Evolutionary conservation across 2,113 vertebrate species (phyloP).

Genomic region (Cyprinodon brontotheroides): DNA sequence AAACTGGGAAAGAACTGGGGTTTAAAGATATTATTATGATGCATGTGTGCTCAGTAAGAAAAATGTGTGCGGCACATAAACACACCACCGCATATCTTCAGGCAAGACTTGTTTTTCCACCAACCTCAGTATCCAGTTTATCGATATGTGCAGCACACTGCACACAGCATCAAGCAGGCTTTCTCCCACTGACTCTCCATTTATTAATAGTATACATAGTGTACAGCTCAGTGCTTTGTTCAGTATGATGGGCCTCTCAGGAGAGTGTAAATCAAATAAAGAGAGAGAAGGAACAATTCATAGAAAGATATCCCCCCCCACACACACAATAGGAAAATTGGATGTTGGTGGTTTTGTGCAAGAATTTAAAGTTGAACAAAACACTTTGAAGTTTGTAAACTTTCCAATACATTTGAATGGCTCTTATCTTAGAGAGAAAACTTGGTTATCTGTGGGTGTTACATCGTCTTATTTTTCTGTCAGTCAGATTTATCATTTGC

Average conservation of each 20-base stretch:
- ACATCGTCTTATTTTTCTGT: slow-evolving; percentile 3
- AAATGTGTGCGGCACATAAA: background rate
- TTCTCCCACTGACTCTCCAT: slow-evolving; percentile 14
- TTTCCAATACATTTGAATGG: slow-evolving; percentile 23
- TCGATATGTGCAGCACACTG: slow-evolving; percentile 4
- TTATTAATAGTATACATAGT: slow-evolving; percentile 39
- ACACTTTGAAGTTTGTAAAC: slow-evolving; percentile 14
- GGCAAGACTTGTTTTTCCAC: slow-evolving; percentile 2
- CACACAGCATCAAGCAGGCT: background rate
- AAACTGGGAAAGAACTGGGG: background rate
- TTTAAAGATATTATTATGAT: slow-evolving; percentile 18
- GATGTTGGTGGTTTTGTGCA: slow-evolving; percentile 6
- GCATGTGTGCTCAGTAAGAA: slow-evolving; percentile 1
- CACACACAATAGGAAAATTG: background rate
- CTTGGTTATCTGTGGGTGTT: slow-evolving; percentile 17
- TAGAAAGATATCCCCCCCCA: slow-evolving; percentile 15
- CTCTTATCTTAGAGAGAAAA: slow-evolving; percentile 18
- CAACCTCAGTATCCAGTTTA: slow-evolving; percentile 12
- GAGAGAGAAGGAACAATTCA: slow-evolving; percentile 40
- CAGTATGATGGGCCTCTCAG: slow-evolving; percentile 30
- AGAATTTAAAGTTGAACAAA: slow-evolving; percentile 1
- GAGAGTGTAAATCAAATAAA: slow-evolving; percentile 52
- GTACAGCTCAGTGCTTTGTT: slow-evolving; percentile 32
- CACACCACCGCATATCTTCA: slow-evolving; percentile 2
- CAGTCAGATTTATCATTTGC: slow-evolving; percentile 2